Base-by-base conservation (phyloP, 2,888 invertebrate species). In the Meganola albula region DNA sequence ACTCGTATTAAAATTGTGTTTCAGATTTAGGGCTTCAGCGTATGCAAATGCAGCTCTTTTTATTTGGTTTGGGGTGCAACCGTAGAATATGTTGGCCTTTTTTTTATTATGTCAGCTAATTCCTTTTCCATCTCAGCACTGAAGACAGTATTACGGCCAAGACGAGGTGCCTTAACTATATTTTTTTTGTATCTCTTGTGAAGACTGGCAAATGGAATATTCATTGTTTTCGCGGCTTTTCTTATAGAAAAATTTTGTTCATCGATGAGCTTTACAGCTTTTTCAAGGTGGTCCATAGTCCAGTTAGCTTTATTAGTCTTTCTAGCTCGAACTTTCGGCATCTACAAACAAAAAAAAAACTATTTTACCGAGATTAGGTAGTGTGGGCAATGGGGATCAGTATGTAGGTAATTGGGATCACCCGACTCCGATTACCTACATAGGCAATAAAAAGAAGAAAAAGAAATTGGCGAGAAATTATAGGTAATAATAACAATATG, bases 21-120 rank as follows among this genome's bases (percentile, higher is more conserved):
- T 27, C 32, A 46, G 22, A 10, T 45, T 39, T 21, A 42, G 41
- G 5, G 36, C 40, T 8, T 31, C 18, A 24, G 43, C 44, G 44
- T 43, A 48, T 32, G 45, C 30, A 18, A 44, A 49, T n/a, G 48
- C 40, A 22, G 44, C 42, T 31, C 45, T 47, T 31, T 39, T 30
- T n/a, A 42, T 16, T 1, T 32, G 37, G 18, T 30, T 29, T 16
- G 38, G 40, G 27, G 43, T 44, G 35, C 44, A 26, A 12, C 39
- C 40, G 10, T 35, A 37, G 12, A 37, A 10, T 27, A 23, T 24
- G 30, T 37, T 6, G 37, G 30, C 7, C 31, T 39, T 18, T 43
- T 48, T 31, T 43, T 34, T 41, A 37, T 42, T 12, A 43, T 37
- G 20, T 46, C 27, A 10, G 37, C 44, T 30, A 44, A 34, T 39